A percentile compares a stretch with the other conserved stretches of the same genome.
Conservation (phyloP, 2,888 invertebrate species). For the Melinaea menophilus region DNA sequence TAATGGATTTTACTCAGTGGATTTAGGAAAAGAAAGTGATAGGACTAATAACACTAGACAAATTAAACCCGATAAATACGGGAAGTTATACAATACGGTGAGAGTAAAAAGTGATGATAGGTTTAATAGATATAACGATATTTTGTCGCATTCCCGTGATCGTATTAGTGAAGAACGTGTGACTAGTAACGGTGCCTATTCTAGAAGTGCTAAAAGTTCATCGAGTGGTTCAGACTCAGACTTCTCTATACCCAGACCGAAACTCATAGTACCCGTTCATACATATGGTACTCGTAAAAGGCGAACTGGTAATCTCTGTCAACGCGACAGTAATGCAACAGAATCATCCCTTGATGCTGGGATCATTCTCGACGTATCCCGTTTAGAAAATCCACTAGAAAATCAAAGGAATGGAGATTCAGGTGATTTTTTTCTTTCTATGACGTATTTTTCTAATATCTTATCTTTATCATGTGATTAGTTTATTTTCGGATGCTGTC, state of each 20-base stretch:
- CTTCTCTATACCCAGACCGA: slow-evolving; percentile 90
- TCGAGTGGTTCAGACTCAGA: slow-evolving; percentile 80
- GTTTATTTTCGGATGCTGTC: slow-evolving; percentile 8
- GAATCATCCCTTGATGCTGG: slow-evolving; percentile 67
- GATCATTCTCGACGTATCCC: slow-evolving; percentile 64
- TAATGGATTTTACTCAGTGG: slow-evolving; percentile 59
- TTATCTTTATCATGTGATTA: slow-evolving; percentile 4
- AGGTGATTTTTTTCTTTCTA: slow-evolving; percentile 47
- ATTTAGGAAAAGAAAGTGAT: slow-evolving; percentile 69
- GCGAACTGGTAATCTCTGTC: slow-evolving; percentile 86
- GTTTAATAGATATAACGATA: slow-evolving; percentile 69
- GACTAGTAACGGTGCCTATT: slow-evolving; percentile 50
- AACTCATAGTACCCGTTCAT: slow-evolving; percentile 92
- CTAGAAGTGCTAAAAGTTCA: slow-evolving; percentile 72
- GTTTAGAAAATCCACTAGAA: slow-evolving; percentile 53
- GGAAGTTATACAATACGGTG: slow-evolving; percentile 71
- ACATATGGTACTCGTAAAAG: slow-evolving; percentile 89
- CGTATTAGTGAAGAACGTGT: slow-evolving; percentile 59
- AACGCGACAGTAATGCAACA: slow-evolving; percentile 68
- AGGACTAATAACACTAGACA: slow-evolving; percentile 70
- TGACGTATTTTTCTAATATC: slow-evolving; percentile 4
- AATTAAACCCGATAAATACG: slow-evolving; percentile 70
- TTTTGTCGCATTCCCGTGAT: slow-evolving; percentile 57
- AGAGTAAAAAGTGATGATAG: slow-evolving; percentile 75
- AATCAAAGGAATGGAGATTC: slow-evolving; percentile 50